These are phyloP conservation scores for Paguma larvata DNA, from an alignment of 2,797 vertebrate genomes.

Conservation along the genomic window DNA sequence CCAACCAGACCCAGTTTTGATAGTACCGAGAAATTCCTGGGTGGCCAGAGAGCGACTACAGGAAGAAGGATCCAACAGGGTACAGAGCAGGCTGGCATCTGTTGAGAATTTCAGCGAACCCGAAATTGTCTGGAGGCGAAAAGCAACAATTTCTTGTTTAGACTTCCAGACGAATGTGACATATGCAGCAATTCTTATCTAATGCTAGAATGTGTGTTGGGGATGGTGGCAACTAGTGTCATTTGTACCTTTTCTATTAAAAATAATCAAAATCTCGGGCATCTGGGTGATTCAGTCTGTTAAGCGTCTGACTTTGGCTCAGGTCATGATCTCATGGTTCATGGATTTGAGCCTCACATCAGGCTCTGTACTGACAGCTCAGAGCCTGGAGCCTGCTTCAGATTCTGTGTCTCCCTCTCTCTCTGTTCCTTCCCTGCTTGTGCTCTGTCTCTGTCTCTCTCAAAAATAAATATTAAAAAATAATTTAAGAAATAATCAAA, in stretches of 20 bases:
- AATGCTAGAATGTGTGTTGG: background rate
- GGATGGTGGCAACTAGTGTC: fast-evolving
- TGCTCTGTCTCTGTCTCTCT: background rate
- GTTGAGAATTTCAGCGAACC: background rate
- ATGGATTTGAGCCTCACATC: fast-evolving
- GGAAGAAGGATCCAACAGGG: background rate
- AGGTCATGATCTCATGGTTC: background rate
- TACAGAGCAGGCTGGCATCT: background rate
- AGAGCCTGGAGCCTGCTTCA: too few species aligned
- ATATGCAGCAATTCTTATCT: background rate
- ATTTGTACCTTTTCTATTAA: background rate
- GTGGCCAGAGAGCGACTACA: background rate
- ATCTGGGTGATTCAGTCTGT: background rate
- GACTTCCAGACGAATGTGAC: background rate
- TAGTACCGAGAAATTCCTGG: background rate
- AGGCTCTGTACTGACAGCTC: background rate
- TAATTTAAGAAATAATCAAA: background rate
- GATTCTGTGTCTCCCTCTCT: background rate
- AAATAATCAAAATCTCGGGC: background rate
- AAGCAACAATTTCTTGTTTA: background rate
- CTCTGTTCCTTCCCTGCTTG: background rate
- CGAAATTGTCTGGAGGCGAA: background rate
- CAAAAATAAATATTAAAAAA: background rate
- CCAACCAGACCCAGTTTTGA: background rate
- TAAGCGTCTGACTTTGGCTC: background rate